Evolutionary conservation across 1,140 invertebrate genomes (phyloP), one percentile per base, ranked within the genome.

Genomic region (Nylanderia fulva): DNA sequence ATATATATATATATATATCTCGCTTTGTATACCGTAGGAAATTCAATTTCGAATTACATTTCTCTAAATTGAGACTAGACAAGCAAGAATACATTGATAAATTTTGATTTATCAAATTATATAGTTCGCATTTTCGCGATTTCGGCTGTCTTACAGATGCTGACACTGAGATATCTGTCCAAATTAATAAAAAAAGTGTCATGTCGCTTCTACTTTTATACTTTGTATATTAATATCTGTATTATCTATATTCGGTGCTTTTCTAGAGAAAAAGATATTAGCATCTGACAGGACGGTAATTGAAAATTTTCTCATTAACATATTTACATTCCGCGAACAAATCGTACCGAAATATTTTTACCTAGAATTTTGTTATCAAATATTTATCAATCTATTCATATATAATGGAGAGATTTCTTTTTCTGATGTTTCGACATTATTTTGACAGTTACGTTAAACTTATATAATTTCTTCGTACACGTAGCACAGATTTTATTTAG

Each of bases 271-370:
- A 24, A 45, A 24, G 9, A 36, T 18, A 60, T 72, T 72, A 71
- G 39, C 18, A 13, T 24, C 42, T 72, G 77, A 72, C 66, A 33
- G 36, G 2, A 21, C 66, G 66, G 66, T 71, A 72, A 82, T 82
- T 45, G 66, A 58, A 82, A 72, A 29, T 71, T 82, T 82, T 82
- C 27, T 82, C 66, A 82, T 72, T 72, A 72, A 82, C 36, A 72
- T 58, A 82, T 58, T 71, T 3, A 18, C 18, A 21, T 29, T 1
- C n/a, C 27, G 24, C 39, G 18, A 82, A 36, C 66, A 72, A n/a
- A 71, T 45, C 54, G 24, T 58, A 42, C 5, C 24, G 29, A 72
- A 60, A 80, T 80, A 71, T 33, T 71, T 82, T 72, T 60, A 82
- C 58, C 66, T 66, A 69, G 15, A 72, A 72, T 72, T 71, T 72